Conservation (phyloP, 2,797 vertebrate genomes). For the Tenualosa thibaudeaui region DNA sequence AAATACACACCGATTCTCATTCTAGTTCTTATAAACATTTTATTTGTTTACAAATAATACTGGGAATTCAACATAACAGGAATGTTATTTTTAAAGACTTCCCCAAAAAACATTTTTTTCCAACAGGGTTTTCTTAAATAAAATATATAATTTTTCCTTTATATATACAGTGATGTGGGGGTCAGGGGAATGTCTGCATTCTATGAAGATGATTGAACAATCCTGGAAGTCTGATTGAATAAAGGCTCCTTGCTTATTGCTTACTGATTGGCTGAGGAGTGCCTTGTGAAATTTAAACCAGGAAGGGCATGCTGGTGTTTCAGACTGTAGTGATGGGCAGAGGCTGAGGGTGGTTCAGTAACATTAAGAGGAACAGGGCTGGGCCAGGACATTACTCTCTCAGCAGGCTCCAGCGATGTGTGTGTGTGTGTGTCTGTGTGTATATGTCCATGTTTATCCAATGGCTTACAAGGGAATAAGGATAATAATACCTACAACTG, state of each 20-base stretch:
- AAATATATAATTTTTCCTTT: constrained; percentile 1
- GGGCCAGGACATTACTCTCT: neutral
- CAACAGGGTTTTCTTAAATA: constrained; percentile 15
- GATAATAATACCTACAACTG: too few species aligned
- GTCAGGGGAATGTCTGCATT: neutral
- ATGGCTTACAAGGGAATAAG: too few species aligned
- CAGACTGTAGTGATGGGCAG: neutral
- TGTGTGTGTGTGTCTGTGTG: too few species aligned
- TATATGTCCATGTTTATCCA: too few species aligned
- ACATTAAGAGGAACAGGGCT: neutral
- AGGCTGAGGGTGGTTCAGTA: too few species aligned
- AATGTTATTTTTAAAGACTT: neutral
- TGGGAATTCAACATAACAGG: neutral
- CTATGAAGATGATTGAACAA: neutral
- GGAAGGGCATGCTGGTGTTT: neutral
- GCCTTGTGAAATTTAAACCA: neutral
- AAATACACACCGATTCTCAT: neutral
- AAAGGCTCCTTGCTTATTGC: neutral
- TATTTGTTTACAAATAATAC: constrained; percentile 25
- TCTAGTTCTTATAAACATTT: neutral
- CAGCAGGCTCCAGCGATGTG: too few species aligned
- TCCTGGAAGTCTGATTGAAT: neutral
- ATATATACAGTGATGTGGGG: constrained; percentile 9
- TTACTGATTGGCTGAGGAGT: neutral
- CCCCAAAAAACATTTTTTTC: neutral